Evolutionary conservation across 2,888 invertebrate species (phyloP).

Genomic region (Epiblema foenella): DNA sequence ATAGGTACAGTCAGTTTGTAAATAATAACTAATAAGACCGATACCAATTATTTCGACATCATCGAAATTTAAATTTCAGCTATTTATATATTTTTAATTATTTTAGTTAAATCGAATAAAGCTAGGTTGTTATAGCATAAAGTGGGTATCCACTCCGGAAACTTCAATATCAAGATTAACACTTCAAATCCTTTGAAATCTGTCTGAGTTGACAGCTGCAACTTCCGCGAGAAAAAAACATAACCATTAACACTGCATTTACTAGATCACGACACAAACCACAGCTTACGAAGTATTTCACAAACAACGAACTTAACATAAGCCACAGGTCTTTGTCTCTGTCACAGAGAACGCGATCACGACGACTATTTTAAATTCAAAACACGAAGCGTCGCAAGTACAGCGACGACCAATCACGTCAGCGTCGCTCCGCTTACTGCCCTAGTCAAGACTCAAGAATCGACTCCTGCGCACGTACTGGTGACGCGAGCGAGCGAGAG

Average conservation of each 20-base stretch:
- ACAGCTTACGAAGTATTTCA: slow-evolving; percentile 44
- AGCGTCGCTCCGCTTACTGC: slow-evolving; percentile 79
- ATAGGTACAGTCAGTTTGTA: neutral
- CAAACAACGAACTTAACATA: slow-evolving; percentile 60
- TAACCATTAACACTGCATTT: slow-evolving; percentile 51
- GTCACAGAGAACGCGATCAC: slow-evolving; percentile 67
- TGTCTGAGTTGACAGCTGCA: slow-evolving; percentile 63
- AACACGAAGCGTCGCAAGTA: slow-evolving; percentile 60
- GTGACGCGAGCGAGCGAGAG: slow-evolving; percentile 67
- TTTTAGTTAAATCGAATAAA: neutral
- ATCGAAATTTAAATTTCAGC: slow-evolving; percentile 4
- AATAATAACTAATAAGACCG: slow-evolving; percentile 5
- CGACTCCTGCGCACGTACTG: slow-evolving; percentile 77
- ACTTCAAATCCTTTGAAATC: slow-evolving; percentile 61
- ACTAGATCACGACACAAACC: slow-evolving; percentile 45
- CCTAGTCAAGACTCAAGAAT: slow-evolving; percentile 63
- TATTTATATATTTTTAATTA: neutral
- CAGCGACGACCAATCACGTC: slow-evolving; percentile 76
- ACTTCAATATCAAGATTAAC: slow-evolving; percentile 54
- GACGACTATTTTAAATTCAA: slow-evolving; percentile 72
- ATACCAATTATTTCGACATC: neutral
- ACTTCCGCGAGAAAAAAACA: slow-evolving; percentile 60
- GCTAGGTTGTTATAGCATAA: slow-evolving; percentile 51
- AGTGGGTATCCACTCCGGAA: slow-evolving; percentile 47
- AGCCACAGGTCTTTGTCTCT: slow-evolving; percentile 65